Evolutionary conservation across 2,113 vertebrate genomes (phyloP).

Genomic region (Cynopterus brachyotis): DNA sequence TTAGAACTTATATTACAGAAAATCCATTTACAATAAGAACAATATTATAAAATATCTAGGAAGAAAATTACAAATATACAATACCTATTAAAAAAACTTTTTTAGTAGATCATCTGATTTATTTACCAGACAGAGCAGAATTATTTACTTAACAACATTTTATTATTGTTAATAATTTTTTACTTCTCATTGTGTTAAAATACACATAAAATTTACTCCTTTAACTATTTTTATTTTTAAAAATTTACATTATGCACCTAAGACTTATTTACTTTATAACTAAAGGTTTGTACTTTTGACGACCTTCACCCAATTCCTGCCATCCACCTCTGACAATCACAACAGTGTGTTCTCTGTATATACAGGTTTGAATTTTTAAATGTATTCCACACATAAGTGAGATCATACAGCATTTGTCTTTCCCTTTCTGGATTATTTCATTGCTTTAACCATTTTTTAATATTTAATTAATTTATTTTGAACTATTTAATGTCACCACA

Average conservation of each 20-base stretch:
- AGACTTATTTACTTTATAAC: not conserved
- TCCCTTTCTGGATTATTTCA: not conserved
- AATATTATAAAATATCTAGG: not conserved
- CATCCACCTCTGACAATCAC: not conserved
- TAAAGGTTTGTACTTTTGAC: not conserved
- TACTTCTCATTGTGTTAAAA: not conserved
- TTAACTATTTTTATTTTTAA: not conserved
- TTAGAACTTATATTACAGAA: not conserved
- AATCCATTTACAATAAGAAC: not conserved
- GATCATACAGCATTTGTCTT: not conserved
- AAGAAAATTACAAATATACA: not conserved
- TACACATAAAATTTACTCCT: not conserved
- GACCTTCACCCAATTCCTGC: not conserved
- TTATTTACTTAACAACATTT: not conserved
- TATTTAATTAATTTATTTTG: too few relatives aligned
- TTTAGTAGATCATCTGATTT: not conserved
- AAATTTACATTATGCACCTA: not conserved
- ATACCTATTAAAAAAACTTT: not conserved
- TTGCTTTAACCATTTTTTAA: not conserved
- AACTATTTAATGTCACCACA: too few relatives aligned
- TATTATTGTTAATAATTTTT: not conserved
- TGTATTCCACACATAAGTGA: not conserved
- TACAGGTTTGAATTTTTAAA: not conserved
- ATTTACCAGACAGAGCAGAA: not conserved
- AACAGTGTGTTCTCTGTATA: not conserved